These are phyloP conservation scores for Saccopteryx bilineata DNA, from an alignment of 2,113 vertebrate species.

Conservation along the genomic window DNA sequence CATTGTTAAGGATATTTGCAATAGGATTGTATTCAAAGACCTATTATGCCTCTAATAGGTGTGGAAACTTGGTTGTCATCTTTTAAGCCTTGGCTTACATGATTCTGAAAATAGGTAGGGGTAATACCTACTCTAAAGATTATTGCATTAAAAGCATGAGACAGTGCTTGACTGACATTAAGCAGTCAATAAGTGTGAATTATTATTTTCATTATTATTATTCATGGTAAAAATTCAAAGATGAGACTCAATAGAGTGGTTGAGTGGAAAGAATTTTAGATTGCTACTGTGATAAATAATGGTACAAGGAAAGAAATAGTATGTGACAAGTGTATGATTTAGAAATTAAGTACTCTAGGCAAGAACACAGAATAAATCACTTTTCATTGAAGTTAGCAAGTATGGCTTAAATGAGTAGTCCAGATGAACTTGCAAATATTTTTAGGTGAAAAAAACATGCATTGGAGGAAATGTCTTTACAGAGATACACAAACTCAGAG, in stretches of 20 bases:
- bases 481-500: neutral
- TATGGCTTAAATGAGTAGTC: neutral
- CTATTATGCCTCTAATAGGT: neutral
- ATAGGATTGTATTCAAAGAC: neutral
- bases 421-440: constrained; percentile 15
- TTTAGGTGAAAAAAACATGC: neutral
- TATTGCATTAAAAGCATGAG: constrained; percentile 47
- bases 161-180: constrained; percentile 50
- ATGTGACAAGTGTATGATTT: neutral
- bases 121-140: neutral
- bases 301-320: constrained; percentile 48
- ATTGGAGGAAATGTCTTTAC: neutral
- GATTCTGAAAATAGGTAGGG: neutral
- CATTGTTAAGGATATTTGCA: neutral
- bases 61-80: neutral
- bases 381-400: neutral
- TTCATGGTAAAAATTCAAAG: constrained; percentile 64
- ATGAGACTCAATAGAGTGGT: constrained; percentile 37
- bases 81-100: neutral
- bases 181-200: constrained; percentile 60
- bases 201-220: constrained; percentile 66
- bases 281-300: neutral
- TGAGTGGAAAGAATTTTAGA: constrained; percentile 42
- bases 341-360: constrained; percentile 49
- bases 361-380: neutral